Base-by-base conservation (phyloP, 2,113 vertebrate species). In the Centropus unirufus region DNA sequence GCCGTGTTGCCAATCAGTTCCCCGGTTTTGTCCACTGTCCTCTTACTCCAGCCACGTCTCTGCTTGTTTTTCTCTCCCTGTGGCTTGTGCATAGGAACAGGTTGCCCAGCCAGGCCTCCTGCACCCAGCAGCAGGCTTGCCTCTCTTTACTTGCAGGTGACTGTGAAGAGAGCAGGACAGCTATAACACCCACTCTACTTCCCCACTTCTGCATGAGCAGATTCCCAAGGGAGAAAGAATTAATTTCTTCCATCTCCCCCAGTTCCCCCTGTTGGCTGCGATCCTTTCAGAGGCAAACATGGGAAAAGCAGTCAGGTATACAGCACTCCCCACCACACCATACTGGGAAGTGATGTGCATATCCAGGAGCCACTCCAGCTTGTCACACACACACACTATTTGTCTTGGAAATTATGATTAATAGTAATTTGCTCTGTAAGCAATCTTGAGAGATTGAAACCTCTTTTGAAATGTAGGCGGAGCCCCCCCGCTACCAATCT, bases 331-430 rank as follows among this genome's bases (percentile, higher is more conserved):
- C 21, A 40, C 9, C 26, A 39, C 47, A 17, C 8, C 5, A 1
- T 26, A 5, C 66, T 63, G 29, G 52, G 62, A 94, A 72, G 47
- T 36, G 16, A 8, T 29, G 17, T 39, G 39, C 19, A 2, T 18
- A 39, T 24, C 32, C 34, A 68, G 62, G 66, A 85, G 15, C 20
- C 39, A 21, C 75, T 69, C 49, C 67, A 89, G 55, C n/a, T 40
- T 73, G 30, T 64, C 1, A 1, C 2, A 3, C 20, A 23, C 0
- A 2, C 14, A 23, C 0, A 2, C 14, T 42, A 42, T 82, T 68
- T 85, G 54, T 42, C 49, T 77, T 62, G 46, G 30, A 64, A 80
- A 79, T 83, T 66, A 22, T 83, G 23, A 74, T 69, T 61, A 40
- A 73, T 23, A 54, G 29, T 30, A 74, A 54, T 54, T 81, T 54